Percentiles rank a stretch among this genome's conserved stretches.
These are phyloP conservation scores for Drosophila eugracilis DNA, from an alignment of 1,140 invertebrate genomes.

Conservation along the genomic window DNA sequence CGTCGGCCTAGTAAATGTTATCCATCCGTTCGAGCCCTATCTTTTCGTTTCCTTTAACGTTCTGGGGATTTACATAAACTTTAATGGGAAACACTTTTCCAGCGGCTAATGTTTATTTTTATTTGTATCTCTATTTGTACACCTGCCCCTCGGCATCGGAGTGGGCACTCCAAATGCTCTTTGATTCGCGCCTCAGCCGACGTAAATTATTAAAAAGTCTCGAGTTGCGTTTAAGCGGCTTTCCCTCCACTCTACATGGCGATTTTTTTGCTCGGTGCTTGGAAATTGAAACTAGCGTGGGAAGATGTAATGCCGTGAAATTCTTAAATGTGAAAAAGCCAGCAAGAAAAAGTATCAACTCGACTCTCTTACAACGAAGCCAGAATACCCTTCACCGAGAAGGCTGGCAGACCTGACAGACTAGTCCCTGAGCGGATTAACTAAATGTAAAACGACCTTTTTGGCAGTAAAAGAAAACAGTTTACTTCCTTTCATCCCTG, in stretches of 20 bases:
- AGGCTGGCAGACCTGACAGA: no score
- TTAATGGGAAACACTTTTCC: slow-evolving; percentile 32
- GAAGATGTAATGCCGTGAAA: slow-evolving; percentile 9
- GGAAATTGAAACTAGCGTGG: slow-evolving; percentile 30
- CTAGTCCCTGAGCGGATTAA: slow-evolving; percentile 28
- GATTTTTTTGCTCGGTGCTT: slow-evolving; percentile 19
- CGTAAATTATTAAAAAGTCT: slow-evolving; percentile 79
- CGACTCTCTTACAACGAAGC: slow-evolving; percentile 7
- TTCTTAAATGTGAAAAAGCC: slow-evolving; percentile 48
- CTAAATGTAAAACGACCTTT: slow-evolving; percentile 8
- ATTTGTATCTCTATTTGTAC: slow-evolving; percentile 55
- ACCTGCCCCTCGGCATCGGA: slow-evolving; percentile 46
- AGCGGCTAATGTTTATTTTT: slow-evolving; percentile 54
- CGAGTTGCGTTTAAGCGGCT: slow-evolving; percentile 71
- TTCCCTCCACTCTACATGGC: slow-evolving; percentile 32
- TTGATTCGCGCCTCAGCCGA: slow-evolving; percentile 55
- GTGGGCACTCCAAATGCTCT: slow-evolving; percentile 48
- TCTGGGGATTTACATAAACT: slow-evolving; percentile 54
- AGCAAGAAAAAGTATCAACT: slow-evolving; percentile 5
- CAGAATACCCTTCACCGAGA: slow-evolving; percentile 14
- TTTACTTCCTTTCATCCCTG: slow-evolving; percentile 13
- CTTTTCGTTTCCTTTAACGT: neutral
- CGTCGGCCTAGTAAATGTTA: neutral
- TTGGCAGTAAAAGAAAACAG: slow-evolving; percentile 8
- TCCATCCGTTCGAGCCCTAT: slow-evolving; percentile 18